A percentile compares a stretch with the other conserved stretches of the same genome.
Evolutionary conservation across 23 tunicate genomes (phyloP).

Genomic region (Styela clava): DNA sequence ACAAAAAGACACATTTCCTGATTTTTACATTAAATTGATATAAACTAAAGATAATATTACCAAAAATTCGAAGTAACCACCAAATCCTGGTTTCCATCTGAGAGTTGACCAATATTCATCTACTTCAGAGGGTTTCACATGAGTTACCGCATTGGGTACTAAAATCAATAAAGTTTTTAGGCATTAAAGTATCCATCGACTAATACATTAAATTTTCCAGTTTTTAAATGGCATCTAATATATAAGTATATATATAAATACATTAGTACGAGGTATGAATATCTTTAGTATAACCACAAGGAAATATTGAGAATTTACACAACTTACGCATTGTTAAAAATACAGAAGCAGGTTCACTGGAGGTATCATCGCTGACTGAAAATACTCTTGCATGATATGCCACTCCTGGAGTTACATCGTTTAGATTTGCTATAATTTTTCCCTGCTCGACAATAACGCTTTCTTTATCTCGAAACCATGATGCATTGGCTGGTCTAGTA

Average conservation of each 20-base stretch:
- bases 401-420: neutral
- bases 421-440: neutral
- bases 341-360: neutral
- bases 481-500: neutral
- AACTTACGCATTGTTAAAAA: neutral
- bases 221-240: too few relatives aligned
- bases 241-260: too few relatives aligned
- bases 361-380: neutral
- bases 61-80: neutral
- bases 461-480: neutral
- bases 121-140: neutral
- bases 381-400: neutral
- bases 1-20: too few relatives aligned
- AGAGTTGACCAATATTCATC: neutral
- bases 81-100: slow-evolving; percentile 2
- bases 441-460: neutral
- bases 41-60: neutral
- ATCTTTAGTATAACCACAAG: too few relatives aligned
- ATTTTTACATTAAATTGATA: too few relatives aligned
- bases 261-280: too few relatives aligned
- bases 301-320: too few relatives aligned
- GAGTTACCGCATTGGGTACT: neutral
- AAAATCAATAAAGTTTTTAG: too few relatives aligned
- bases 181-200: too few relatives aligned
- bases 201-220: too few relatives aligned